Conservation (phyloP, 1,140 invertebrate genomes). For the Dendrolimus kikuchii region DNA sequence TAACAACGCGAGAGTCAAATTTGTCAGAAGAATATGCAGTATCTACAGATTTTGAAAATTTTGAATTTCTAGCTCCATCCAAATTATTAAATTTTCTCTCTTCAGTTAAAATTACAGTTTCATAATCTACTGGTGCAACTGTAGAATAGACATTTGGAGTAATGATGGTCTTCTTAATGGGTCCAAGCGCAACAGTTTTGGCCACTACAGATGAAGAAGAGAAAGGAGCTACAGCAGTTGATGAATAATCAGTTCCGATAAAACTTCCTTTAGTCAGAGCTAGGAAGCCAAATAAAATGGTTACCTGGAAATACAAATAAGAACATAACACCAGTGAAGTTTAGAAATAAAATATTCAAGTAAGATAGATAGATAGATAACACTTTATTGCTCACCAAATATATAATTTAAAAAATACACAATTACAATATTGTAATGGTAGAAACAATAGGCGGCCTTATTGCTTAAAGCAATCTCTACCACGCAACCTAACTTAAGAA, state of each 20-base stretch:
- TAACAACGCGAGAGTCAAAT: conserved; percentile 9
- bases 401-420: too few species aligned
- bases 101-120: conserved; percentile 11
- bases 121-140: conserved; percentile 4
- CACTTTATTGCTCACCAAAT: too few species aligned
- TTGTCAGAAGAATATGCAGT: conserved; percentile 17
- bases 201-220: conserved; percentile 11
- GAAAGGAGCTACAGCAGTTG: conserved; percentile 10
- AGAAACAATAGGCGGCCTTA: too few species aligned
- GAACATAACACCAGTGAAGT: neutral
- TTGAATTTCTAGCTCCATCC: conserved; percentile 15
- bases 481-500: too few species aligned
- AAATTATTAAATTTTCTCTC: conserved; percentile 13
- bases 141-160: conserved; percentile 7
- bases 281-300: conserved; percentile 14
- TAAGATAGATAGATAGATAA: too few species aligned
- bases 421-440: too few species aligned
- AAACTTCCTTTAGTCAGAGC: conserved; percentile 13
- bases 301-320: conserved; percentile 16
- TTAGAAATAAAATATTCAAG: too few species aligned
- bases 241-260: conserved; percentile 4
- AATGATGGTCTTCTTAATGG: conserved; percentile 8
- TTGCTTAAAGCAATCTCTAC: too few species aligned
- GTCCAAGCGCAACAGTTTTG: conserved; percentile 10
- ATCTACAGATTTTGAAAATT: conserved; percentile 14